Conservation (phyloP, 2,113 vertebrate genomes). For the Catagonus wagneri region DNA sequence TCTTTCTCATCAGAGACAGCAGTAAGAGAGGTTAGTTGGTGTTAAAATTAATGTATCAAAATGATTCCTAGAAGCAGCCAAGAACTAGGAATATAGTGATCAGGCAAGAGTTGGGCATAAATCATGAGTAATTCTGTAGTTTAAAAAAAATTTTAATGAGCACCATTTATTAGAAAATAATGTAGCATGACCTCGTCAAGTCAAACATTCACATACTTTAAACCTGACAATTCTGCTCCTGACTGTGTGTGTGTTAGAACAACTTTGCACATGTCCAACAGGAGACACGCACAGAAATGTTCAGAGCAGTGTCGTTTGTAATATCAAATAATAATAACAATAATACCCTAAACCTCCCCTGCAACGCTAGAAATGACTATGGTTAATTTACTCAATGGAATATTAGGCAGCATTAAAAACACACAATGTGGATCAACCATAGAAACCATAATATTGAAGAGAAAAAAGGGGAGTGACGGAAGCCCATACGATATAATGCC, state of each 20-base stretch:
- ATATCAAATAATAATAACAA: background rate
- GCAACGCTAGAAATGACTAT: background rate
- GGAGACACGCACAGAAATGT: background rate
- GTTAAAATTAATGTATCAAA: conserved; percentile 44
- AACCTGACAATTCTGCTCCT: background rate
- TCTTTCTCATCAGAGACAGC: conserved; percentile 32
- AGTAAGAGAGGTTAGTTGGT: conserved; percentile 38
- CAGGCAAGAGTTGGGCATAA: background rate
- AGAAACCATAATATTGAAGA: background rate
- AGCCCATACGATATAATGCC: background rate
- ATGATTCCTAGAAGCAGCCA: conserved; percentile 40
- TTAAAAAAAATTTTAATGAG: background rate
- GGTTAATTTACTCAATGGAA: background rate
- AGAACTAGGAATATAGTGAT: conserved; percentile 8
- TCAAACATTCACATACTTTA: conserved; percentile 14
- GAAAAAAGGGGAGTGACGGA: background rate
- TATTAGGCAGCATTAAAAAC: conserved; percentile 29
- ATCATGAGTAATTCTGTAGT: background rate
- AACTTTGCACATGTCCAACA: background rate
- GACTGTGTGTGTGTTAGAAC: background rate
- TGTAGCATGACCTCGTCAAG: background rate
- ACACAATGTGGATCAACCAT: background rate
- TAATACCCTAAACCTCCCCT: background rate
- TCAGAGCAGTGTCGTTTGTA: background rate
- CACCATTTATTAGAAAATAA: conserved; percentile 52